phyloP scores from a whole-genome alignment of 2,113 vertebrate genomes.

The Burhinus oedicnemus region DNA sequence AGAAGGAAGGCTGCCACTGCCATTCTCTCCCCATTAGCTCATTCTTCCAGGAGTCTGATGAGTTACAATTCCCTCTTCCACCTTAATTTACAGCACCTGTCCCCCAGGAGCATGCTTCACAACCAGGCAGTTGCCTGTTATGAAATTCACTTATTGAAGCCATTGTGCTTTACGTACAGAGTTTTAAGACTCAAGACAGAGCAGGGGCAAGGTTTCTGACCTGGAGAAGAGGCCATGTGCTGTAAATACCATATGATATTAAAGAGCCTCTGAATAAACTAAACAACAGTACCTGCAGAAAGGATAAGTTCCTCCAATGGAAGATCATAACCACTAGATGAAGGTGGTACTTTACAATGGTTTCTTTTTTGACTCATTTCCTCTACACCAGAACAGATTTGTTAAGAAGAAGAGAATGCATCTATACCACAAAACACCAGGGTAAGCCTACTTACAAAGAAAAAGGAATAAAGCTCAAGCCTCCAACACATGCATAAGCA shows the following conservation, averaged over 20 bases:
- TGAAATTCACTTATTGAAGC: not conserved
- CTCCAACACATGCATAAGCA: not conserved
- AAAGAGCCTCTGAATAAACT: not conserved
- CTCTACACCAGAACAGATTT: not conserved
- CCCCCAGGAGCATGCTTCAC: not conserved
- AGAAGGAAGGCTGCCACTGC: not conserved
- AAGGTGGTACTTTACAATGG: not conserved
- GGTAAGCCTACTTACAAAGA: not conserved
- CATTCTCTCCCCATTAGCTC: not conserved
- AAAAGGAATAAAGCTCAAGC: not conserved
- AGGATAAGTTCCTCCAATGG: not conserved
- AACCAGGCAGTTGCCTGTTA: not conserved
- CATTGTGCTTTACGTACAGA: not conserved
- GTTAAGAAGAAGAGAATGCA: not conserved
- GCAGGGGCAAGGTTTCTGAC: not conserved
- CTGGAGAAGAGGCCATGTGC: not conserved
- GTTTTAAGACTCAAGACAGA: not conserved
- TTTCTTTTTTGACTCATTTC: not conserved
- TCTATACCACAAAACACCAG: not conserved
- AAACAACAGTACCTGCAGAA: not conserved
- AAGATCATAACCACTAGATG: not conserved
- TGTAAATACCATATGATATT: not conserved
- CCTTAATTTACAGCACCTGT: not conserved
- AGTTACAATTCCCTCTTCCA: not conserved
- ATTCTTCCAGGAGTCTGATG: not conserved